phyloP scores from a whole-genome alignment of 2,888 invertebrate genomes.

The Tenthredo scrophulariae region DNA sequence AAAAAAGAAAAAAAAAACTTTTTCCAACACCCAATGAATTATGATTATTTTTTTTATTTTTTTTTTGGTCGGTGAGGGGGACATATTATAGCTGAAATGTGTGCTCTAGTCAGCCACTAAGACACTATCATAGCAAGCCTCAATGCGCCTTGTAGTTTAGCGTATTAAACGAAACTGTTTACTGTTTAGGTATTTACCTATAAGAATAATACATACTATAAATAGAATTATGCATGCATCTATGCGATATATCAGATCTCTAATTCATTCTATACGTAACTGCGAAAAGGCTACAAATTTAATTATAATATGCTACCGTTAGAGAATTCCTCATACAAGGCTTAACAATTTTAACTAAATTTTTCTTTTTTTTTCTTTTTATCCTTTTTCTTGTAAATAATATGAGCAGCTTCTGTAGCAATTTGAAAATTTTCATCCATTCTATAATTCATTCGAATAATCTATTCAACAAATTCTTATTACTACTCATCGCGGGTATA shows the following conservation, averaged over 20 bases:
- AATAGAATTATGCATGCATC: not conserved
- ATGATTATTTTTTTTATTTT: not conserved
- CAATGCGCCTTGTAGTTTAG: conserved; percentile 73
- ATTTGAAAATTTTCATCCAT: not conserved
- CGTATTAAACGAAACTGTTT: conserved; percentile 45
- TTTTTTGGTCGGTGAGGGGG: not conserved
- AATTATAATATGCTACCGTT: not conserved
- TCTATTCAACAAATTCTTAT: not conserved
- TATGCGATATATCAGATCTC: conserved; percentile 27
- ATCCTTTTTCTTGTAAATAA: not conserved
- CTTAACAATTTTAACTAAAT: not conserved
- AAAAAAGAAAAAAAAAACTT: not conserved
- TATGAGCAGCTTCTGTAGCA: not conserved
- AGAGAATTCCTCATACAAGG: not conserved
- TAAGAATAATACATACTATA: conserved; percentile 32
- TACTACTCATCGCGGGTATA: not conserved
- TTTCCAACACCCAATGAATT: conserved; percentile 1
- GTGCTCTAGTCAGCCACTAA: conserved; percentile 75
- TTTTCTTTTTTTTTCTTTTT: not conserved
- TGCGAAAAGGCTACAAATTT: not conserved
- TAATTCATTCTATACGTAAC: not conserved
- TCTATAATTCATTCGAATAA: not conserved
- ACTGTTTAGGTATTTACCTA: conserved; percentile 40
- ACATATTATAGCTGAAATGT: conserved; percentile 63
- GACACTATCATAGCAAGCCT: conserved; percentile 69